A percentile compares a stretch with the other conserved stretches of the same genome.
These are phyloP conservation scores for Simalia tracyae DNA, from an alignment of 2,797 vertebrate genomes.

Conservation along the genomic window DNA sequence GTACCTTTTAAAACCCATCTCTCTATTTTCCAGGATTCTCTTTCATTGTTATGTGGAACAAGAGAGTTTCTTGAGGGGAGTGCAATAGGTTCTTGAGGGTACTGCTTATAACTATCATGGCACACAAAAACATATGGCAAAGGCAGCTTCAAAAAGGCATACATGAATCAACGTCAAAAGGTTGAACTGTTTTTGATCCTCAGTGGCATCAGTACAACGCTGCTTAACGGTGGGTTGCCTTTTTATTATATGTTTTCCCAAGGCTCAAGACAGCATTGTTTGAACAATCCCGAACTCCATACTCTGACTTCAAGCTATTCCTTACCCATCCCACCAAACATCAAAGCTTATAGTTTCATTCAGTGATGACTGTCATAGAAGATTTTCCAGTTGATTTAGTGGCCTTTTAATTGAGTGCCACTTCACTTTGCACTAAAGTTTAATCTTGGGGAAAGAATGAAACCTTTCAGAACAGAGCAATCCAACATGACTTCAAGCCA, in stretches of 20 bases:
- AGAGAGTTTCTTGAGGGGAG: constrained; percentile 38
- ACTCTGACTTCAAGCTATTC: neutral
- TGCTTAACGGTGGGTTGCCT: neutral
- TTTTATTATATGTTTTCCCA: constrained; percentile 16
- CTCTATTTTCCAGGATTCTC: constrained; percentile 44
- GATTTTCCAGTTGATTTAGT: constrained; percentile 14
- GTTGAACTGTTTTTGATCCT: neutral
- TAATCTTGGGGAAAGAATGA: constrained; percentile 43
- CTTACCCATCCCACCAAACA: rapidly evolving
- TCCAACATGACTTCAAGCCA: constrained; percentile 23
- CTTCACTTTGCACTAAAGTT: constrained; percentile 47
- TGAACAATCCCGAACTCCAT: neutral
- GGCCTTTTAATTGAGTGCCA: constrained; percentile 43
- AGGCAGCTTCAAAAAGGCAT: constrained; percentile 44
- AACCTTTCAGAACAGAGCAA: constrained; percentile 23
- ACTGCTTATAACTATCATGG: constrained; percentile 32
- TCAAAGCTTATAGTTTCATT: neutral
- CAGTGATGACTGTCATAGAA: constrained; percentile 39
- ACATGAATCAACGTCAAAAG: neutral
- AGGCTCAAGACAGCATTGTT: neutral
- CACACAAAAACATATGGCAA: constrained; percentile 37
- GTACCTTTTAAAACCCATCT: constrained; percentile 49
- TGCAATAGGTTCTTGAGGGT: constrained; percentile 25
- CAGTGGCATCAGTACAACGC: neutral
- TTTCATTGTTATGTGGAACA: constrained; percentile 59